Evolutionary conservation across 2,797 vertebrate species (phyloP), one percentile per base, ranked within the genome.

Genomic region (Iguana delicatissima): DNA sequence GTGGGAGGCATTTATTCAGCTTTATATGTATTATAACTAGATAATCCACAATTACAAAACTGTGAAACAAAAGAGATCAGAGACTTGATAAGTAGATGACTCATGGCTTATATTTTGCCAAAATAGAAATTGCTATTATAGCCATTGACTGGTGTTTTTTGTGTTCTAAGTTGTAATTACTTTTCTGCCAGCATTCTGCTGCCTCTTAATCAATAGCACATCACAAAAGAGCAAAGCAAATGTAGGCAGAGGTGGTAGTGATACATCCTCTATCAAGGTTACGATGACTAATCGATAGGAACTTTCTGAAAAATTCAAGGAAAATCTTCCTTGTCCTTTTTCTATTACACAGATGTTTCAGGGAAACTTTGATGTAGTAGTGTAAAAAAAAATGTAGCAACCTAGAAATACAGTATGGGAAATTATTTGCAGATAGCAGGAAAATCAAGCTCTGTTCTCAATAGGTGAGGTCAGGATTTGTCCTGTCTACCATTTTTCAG

Each of bases 81-180:
- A 32, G 50, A 52, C 5, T 81, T 38, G 24, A 57, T 38, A 81
- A 73, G 64, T 8, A 18, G 24, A 88, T 88, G 77, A 81, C n/a
- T 88, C 77, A 88, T 72, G 24, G 64, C 18, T 73, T 88, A 35
- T 57, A 72, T 72, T 46, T 7, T 81, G 22, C 64, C 64, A 57
- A 10, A 64, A 35, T 69, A 38, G 9, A 72, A 55, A 52, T 18
- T 55, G n/a, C 50, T 72, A 72, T 88, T 81, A 26, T 55, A 46
- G 79, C 42, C 62, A 8, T 20, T 32, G 18, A 55, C 20, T 46
- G 77, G n/a, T 55, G 32, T 69, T 29, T 69, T 29, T 50, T 57
- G n/a, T 72, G 2, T 57, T 88, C 6, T 72, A 88, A 81, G 26
- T 35, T 81, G 79, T 81, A 81, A 88, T 88, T 81, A 88, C 67